Conservation (phyloP, 2,888 invertebrate species). For the Lagria hirta region DNA sequence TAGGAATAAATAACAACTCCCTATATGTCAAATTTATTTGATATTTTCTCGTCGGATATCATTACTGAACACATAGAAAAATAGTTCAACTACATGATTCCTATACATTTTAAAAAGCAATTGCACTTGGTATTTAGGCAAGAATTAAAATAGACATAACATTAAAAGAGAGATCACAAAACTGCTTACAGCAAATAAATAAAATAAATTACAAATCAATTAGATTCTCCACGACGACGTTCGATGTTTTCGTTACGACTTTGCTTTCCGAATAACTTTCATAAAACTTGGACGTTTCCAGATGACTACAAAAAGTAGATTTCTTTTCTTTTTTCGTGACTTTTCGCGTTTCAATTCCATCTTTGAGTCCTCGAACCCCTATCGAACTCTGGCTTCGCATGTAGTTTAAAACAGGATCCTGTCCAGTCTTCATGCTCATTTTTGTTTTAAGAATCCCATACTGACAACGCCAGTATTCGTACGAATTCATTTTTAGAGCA, state of each 20-base stretch:
- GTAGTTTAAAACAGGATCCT: slow-evolving; percentile 55
- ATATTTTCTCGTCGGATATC: too few species aligned
- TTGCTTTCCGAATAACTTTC: slow-evolving; percentile 34
- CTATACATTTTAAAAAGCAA: not conserved
- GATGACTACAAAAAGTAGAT: slow-evolving; percentile 48
- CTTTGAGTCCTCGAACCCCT: slow-evolving; percentile 16
- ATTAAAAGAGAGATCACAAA: slow-evolving; percentile 9
- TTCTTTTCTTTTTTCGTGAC: slow-evolving; percentile 36
- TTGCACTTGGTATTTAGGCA: not conserved
- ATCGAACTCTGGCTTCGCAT: slow-evolving; percentile 40
- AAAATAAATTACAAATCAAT: slow-evolving; percentile 39
- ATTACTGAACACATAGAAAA: too few species aligned
- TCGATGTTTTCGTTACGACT: slow-evolving; percentile 26
- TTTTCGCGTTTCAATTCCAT: slow-evolving; percentile 35
- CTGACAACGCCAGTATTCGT: slow-evolving; percentile 68
- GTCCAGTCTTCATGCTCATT: slow-evolving; percentile 68
- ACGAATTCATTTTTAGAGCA: slow-evolving; percentile 68
- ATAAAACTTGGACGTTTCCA: slow-evolving; percentile 37
- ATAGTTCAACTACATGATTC: too few species aligned
- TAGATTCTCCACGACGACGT: slow-evolving; percentile 39
- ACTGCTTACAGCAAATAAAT: not conserved
- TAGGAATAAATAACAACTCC: too few species aligned
- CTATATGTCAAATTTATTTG: too few species aligned
- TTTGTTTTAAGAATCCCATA: slow-evolving; percentile 66
- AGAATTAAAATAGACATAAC: not conserved